These are phyloP conservation scores for Burhinus bistriatus DNA, from an alignment of 2,113 vertebrate species.

Conservation along the genomic window DNA sequence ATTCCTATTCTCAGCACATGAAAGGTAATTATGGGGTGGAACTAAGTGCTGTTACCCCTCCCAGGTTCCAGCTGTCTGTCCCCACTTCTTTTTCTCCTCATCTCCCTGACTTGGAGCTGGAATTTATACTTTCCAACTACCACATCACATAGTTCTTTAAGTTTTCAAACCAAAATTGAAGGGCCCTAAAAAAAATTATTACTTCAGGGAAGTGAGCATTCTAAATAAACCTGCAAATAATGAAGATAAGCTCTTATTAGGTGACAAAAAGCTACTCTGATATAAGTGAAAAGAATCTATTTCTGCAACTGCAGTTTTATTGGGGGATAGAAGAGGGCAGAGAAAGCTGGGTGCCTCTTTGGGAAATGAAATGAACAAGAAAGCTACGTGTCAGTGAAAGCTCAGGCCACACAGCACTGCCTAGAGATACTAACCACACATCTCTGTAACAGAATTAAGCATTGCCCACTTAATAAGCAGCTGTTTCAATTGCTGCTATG, in stretches of 20 bases:
- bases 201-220: background rate
- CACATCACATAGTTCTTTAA: background rate
- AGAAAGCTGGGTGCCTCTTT: background rate
- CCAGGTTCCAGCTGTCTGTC: background rate
- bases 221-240: background rate
- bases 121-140: background rate
- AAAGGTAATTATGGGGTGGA: background rate
- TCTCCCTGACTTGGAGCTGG: background rate
- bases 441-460: background rate
- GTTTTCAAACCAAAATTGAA: conserved; percentile 8
- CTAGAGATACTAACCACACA: background rate
- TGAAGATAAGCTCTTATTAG: background rate
- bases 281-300: background rate
- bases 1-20: conserved; percentile 7
- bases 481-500: conserved; percentile 2
- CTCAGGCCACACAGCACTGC: background rate
- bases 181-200: background rate
- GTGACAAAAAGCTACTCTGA: background rate
- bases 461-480: background rate
- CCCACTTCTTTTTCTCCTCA: background rate
- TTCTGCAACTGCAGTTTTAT: background rate
- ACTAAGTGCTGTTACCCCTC: background rate
- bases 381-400: background rate
- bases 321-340: background rate
- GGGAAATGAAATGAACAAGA: background rate